Conservation (phyloP, 2,888 invertebrate species). For the Steinernema carpocapsae region DNA sequence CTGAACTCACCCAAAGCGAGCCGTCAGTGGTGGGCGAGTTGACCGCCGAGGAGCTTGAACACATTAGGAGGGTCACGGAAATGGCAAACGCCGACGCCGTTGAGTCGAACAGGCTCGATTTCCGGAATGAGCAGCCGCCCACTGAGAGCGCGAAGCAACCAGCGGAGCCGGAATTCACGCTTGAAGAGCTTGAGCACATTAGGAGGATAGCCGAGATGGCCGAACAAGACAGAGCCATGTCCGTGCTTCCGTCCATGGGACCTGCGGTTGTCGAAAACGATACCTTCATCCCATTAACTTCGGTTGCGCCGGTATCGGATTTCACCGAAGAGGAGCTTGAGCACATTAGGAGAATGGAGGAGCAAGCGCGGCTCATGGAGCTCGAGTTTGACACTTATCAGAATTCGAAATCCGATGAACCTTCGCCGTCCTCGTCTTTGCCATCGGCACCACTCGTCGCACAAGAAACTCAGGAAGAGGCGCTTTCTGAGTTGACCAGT, state of each 20-base stretch:
- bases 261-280: too few species aligned
- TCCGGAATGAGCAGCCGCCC: neutral
- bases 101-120: neutral
- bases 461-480: conserved; percentile 37
- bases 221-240: conserved; percentile 3
- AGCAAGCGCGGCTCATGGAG: conserved; percentile 8
- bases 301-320: conserved; percentile 21
- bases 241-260: too few species aligned
- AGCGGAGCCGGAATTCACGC: conserved; percentile 36
- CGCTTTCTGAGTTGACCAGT: conserved; percentile 52
- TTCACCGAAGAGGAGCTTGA: conserved; percentile 52
- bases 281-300: neutral
- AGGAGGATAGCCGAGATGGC: conserved; percentile 38
- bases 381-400: neutral
- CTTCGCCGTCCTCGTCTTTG: neutral
- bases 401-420: conserved; percentile 12
- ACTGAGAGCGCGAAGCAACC: neutral
- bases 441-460: neutral
- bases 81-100: conserved; percentile 39
- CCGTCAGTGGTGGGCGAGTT: neutral
- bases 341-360: conserved; percentile 38
- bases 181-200: conserved; percentile 47
- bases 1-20: neutral
- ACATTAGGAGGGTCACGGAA: conserved; percentile 43
- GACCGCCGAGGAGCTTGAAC: conserved; percentile 44